A percentile compares a stretch with the other conserved stretches of the same genome.
Evolutionary conservation across 2,113 vertebrate genomes (phyloP).

Genomic region (Capricornis sumatraensis): DNA sequence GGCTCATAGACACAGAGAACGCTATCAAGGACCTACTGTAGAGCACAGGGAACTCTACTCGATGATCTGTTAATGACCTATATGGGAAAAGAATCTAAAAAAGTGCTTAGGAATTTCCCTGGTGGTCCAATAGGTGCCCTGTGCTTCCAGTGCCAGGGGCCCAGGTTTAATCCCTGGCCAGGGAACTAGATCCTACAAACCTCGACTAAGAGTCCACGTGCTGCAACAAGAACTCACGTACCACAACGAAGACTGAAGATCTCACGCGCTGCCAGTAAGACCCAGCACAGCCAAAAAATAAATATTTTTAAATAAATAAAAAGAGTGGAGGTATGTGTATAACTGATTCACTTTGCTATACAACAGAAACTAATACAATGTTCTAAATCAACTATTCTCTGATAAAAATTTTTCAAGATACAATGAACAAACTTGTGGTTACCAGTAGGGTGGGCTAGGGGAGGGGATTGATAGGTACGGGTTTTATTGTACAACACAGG

Average conservation of each 20-base stretch:
- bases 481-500: background rate
- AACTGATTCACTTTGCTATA: background rate
- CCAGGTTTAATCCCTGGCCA: background rate
- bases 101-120: background rate
- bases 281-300: background rate
- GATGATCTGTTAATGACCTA: background rate
- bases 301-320: background rate
- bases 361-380: background rate
- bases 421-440: background rate
- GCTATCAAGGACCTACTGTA: background rate
- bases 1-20: background rate
- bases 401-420: background rate
- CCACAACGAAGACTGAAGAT: background rate
- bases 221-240: rapidly evolving
- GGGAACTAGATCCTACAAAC: background rate
- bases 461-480: background rate
- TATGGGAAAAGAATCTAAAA: background rate
- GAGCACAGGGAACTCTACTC: background rate
- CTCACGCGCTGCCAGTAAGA: background rate
- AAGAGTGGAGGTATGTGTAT: background rate
- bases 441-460: background rate
- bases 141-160: background rate
- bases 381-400: background rate
- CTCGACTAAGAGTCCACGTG: background rate
- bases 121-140: background rate